A percentile compares a stretch with the other conserved stretches of the same genome.
These are phyloP conservation scores for Gandaritis pyraliata DNA, from an alignment of 2,888 invertebrate species.

Conservation along the genomic window DNA sequence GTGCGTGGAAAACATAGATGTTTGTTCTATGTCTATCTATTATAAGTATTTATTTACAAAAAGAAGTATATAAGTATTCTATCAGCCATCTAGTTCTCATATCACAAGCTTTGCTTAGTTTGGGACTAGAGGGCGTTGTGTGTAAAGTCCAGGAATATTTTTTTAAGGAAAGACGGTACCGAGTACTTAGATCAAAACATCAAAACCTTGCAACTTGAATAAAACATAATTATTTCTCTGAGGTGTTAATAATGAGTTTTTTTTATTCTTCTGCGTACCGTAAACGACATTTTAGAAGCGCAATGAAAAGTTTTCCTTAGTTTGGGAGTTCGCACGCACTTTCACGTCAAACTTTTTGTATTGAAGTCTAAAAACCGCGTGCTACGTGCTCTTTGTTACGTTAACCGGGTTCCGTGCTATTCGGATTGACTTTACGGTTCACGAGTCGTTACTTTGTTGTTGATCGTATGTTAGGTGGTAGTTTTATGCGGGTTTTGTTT, in stretches of 20 bases:
- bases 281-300: background rate
- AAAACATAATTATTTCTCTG: no score
- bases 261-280: background rate
- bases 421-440: slow-evolving; percentile 15
- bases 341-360: slow-evolving; percentile 32
- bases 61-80: no score
- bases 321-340: slow-evolving; percentile 32
- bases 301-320: background rate
- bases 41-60: no score
- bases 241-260: background rate
- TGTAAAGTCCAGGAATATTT: no score
- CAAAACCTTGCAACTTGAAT: no score
- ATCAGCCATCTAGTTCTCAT: no score
- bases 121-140: no score
- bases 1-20: no score
- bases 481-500: background rate
- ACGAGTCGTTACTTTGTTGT: slow-evolving; percentile 6
- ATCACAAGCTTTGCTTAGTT: no score
- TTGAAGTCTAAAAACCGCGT: slow-evolving; percentile 29
- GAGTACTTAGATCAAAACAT: no score
- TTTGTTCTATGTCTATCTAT: no score
- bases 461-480: slow-evolving; percentile 8
- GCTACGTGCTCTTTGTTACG: slow-evolving; percentile 29
- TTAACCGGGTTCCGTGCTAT: slow-evolving; percentile 14
- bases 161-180: no score